phyloP scores from a whole-genome alignment of 2,888 invertebrate genomes.

The Calameuta idolon region DNA sequence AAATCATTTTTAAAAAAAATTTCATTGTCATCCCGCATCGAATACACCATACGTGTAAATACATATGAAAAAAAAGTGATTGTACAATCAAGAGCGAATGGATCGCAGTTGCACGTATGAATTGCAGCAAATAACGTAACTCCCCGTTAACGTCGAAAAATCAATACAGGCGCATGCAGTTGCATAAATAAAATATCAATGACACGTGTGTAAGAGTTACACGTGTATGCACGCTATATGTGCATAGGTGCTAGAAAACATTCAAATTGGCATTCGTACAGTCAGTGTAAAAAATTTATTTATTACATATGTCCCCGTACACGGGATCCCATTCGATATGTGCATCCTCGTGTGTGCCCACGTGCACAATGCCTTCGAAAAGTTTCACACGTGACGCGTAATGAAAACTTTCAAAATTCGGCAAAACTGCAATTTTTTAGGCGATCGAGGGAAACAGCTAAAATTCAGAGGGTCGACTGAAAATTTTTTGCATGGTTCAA shows the following conservation, averaged over 20 bases:
- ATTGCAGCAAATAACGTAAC: neutral
- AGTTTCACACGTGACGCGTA: neutral
- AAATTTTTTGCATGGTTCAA: neutral
- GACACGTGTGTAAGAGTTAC: neutral
- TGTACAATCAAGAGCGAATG: neutral
- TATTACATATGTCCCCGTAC: neutral
- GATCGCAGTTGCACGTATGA: neutral
- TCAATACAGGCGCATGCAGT: neutral
- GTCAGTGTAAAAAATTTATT: neutral
- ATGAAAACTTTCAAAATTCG: too few relatives aligned
- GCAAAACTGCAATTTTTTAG: too few relatives aligned
- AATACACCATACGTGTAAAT: neutral
- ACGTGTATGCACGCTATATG: neutral
- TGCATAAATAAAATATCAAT: neutral
- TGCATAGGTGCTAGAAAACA: neutral
- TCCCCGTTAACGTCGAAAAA: constrained; percentile 31
- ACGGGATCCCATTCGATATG: neutral
- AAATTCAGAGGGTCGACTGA: neutral
- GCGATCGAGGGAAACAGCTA: neutral
- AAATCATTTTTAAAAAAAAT: neutral
- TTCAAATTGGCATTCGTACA: neutral
- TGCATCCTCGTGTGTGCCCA: neutral
- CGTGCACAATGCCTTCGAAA: neutral
- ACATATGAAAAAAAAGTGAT: neutral
- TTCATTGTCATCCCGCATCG: neutral